Evolutionary conservation across 2,888 invertebrate genomes (phyloP).

Genomic region (Boloria selene): DNA sequence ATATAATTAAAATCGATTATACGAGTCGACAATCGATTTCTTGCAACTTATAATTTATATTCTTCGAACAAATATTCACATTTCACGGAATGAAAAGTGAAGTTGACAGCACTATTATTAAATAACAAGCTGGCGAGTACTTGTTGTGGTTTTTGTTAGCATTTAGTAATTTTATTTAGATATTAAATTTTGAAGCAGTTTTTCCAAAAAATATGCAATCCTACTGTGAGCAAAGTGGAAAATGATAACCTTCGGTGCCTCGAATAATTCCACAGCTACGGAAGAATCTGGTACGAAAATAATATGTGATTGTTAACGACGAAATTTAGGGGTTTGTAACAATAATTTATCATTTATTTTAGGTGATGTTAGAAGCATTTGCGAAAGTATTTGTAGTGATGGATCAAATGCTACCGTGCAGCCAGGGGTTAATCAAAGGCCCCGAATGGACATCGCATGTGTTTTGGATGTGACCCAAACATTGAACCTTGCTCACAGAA

Average conservation of each 20-base stretch:
- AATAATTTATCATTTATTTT: conserved; percentile 44
- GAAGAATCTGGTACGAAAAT: conserved; percentile 70
- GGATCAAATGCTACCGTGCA: conserved; percentile 78
- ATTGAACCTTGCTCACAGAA: conserved; percentile 88
- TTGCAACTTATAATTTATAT: neutral
- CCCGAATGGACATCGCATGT: conserved; percentile 94
- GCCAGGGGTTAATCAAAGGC: conserved; percentile 72
- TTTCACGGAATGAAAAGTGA: neutral
- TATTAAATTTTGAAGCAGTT: conserved; percentile 42
- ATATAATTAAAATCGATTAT: too few relatives aligned
- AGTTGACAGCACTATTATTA: conserved; percentile 65
- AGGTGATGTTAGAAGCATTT: conserved; percentile 79
- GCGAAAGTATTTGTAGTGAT: conserved; percentile 80
- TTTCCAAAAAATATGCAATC: conserved; percentile 64
- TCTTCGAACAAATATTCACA: neutral
- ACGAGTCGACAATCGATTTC: too few relatives aligned
- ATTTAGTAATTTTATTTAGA: conserved; percentile 56
- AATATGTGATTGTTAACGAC: conserved; percentile 27
- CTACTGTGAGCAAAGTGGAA: conserved; percentile 62
- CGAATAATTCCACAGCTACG: conserved; percentile 65
- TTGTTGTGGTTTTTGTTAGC: conserved; percentile 46
- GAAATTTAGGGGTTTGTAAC: conserved; percentile 37
- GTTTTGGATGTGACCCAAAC: conserved; percentile 90
- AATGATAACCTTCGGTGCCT: conserved; percentile 78
- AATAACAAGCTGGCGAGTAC: conserved; percentile 63